These are phyloP conservation scores for Coleophora flavipennella DNA, from an alignment of 2,888 invertebrate species.

Conservation along the genomic window DNA sequence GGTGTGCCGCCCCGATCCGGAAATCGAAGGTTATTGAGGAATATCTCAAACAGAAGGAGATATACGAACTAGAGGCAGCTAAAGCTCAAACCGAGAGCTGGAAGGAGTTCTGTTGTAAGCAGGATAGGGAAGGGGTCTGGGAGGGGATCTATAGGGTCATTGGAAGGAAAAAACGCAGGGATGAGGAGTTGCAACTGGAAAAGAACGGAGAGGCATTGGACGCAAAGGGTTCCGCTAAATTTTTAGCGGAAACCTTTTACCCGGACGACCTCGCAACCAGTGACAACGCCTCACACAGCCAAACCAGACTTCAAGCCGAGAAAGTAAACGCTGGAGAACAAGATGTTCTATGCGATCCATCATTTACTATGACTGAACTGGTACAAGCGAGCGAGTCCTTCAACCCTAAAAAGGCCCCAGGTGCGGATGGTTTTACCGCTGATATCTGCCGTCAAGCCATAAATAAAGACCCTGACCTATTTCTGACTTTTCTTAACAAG, in stretches of 20 bases:
- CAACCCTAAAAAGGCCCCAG: constrained; percentile 11
- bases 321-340: too few species aligned
- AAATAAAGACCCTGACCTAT: neutral
- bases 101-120: constrained; percentile 9
- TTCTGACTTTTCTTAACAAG: constrained; percentile 6
- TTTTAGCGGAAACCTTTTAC: constrained; percentile 11
- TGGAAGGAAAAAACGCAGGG: neutral
- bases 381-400: neutral
- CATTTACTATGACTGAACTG: too few species aligned
- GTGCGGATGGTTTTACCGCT: constrained; percentile 8
- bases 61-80: constrained; percentile 1
- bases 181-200: constrained; percentile 1
- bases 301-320: too few species aligned
- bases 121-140: constrained; percentile 9
- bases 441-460: constrained; percentile 7
- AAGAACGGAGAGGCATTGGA: neutral
- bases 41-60: neutral
- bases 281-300: neutral
- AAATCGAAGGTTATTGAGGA: neutral
- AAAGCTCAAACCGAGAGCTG: constrained; percentile 4
- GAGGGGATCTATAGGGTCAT: constrained; percentile 10
- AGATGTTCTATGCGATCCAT: too few species aligned
- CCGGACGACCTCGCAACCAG: constrained; percentile 2
- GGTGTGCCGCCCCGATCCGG: neutral
- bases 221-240: constrained; percentile 4